Evolutionary conservation across 2,113 vertebrate genomes (phyloP).

Genomic region (Orycteropus afer): DNA sequence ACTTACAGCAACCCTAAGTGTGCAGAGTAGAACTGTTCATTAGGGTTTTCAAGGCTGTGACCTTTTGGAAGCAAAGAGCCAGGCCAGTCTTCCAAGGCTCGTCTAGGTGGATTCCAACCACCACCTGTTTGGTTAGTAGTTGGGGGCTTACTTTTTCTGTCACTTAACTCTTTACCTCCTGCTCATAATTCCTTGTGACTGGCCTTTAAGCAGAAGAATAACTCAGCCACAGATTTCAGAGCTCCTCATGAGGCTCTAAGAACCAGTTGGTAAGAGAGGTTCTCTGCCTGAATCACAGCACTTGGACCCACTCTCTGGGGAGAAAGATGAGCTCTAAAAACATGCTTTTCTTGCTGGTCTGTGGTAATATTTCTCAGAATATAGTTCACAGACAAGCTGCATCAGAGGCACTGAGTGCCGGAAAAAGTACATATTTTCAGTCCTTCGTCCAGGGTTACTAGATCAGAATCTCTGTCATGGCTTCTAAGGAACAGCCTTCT

Average conservation of each 20-base stretch:
- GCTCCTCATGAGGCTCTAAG: not conserved
- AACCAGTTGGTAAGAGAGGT: not conserved
- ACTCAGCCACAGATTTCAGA: not conserved
- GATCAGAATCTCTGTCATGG: not conserved
- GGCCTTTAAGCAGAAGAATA: not conserved
- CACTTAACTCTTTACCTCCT: not conserved
- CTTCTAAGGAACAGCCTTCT: not conserved
- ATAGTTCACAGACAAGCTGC: too few species aligned
- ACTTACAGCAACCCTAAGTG: not conserved
- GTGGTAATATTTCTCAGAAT: not conserved
- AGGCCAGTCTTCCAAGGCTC: not conserved
- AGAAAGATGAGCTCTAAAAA: not conserved
- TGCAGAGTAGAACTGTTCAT: not conserved
- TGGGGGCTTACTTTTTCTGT: not conserved
- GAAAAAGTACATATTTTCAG: not conserved
- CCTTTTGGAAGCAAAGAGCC: not conserved
- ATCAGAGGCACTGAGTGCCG: not conserved
- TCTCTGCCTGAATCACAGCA: not conserved
- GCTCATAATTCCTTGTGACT: not conserved
- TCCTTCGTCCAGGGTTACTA: not conserved
- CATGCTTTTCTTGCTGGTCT: not conserved
- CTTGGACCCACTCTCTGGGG: not conserved
- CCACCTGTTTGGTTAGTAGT: not conserved
- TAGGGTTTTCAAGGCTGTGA: not conserved
- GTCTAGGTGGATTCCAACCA: not conserved